Evolutionary conservation across 2,888 invertebrate species (phyloP).

Genomic region (Chrysolina haemoptera): DNA sequence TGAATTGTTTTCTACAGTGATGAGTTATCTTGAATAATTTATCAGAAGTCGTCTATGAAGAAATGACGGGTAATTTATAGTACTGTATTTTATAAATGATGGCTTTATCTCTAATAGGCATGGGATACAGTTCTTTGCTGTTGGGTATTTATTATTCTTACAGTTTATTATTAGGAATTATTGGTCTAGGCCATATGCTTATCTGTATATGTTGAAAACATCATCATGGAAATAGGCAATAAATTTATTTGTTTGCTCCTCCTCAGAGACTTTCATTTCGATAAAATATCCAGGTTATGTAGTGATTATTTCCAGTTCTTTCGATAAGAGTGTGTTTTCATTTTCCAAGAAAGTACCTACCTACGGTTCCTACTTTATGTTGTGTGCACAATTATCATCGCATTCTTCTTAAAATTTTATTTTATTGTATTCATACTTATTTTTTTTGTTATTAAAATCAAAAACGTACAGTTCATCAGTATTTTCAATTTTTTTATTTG

Average conservation of each 20-base stretch:
- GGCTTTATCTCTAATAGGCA: constrained; percentile 3
- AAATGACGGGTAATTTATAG: constrained; percentile 15
- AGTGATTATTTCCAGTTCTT: too few species aligned
- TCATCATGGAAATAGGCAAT: not conserved
- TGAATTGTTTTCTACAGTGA: constrained; percentile 15
- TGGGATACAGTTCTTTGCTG: not conserved
- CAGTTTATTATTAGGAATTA: constrained; percentile 7
- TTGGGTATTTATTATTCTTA: constrained; percentile 13
- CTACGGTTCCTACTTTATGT: too few species aligned
- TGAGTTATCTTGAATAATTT: constrained; percentile 15
- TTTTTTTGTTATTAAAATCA: too few species aligned
- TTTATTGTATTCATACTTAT: too few species aligned
- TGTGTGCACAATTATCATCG: too few species aligned
- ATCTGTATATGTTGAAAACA: constrained; percentile 3
- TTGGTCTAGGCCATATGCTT: constrained; percentile 10
- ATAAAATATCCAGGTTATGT: not conserved
- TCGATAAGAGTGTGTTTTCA: too few species aligned
- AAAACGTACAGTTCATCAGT: too few species aligned
- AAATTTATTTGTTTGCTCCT: not conserved
- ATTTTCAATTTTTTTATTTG: too few species aligned
- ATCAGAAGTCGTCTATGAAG: constrained; percentile 12
- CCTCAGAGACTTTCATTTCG: not conserved
- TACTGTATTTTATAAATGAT: constrained; percentile 14
- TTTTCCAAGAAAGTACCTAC: too few species aligned
- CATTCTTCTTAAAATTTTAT: too few species aligned